Evolutionary conservation across 2,797 vertebrate species (phyloP), one percentile per base, ranked within the genome.

Genomic region (Pteronotus mesoamericanus): DNA sequence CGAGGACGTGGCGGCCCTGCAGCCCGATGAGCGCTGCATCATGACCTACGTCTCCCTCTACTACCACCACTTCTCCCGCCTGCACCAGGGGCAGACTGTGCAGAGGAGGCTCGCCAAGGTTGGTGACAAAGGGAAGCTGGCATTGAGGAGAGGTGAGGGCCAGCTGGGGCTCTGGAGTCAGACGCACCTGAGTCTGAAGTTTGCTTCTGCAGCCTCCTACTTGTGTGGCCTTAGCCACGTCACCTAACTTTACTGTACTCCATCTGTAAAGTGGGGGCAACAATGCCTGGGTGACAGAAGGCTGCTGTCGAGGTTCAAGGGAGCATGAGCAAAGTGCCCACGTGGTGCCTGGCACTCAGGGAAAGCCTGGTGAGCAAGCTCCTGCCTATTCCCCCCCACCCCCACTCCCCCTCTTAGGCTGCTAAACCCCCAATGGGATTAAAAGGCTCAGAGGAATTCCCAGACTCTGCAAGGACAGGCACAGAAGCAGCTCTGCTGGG

Each of bases 31-130:
- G 97, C 98, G 98, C 96, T 99, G 99, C 95, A 98, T 99, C 98
- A 99, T 99, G 99, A 99, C 99, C 97, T 99, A 99, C 0, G 98
- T 99, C 94, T 99, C 99, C 0, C 98, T 99, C 77, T 99, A 99
- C 98, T 99, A 99, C 97, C 99, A 99, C 97, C 99, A 99, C 97
- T 99, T 99, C 98, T 99, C 99, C 97, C 99, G 95, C 96, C 98
- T 99, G 98, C 99, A 98, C 96, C 99, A 99, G 94, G 99, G 98
- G 0, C 99, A 99, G 97, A 99, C 99, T 1, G 94, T 98, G 82
- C 99, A 99, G 97, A 99, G 99, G 96, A 98, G 99, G 79, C 98
- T 99, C 10, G 37, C 97, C 12, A 99, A 99, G 99, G 99, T 99
- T 80, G 96, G 98, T 68, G 48, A 44, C 71, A 64, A 93, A 95